Percentiles rank a stretch among this genome's conserved stretches.
These are phyloP conservation scores for Melanotaenia duboulayi DNA, from an alignment of 2,113 vertebrate species.

Conservation along the genomic window DNA sequence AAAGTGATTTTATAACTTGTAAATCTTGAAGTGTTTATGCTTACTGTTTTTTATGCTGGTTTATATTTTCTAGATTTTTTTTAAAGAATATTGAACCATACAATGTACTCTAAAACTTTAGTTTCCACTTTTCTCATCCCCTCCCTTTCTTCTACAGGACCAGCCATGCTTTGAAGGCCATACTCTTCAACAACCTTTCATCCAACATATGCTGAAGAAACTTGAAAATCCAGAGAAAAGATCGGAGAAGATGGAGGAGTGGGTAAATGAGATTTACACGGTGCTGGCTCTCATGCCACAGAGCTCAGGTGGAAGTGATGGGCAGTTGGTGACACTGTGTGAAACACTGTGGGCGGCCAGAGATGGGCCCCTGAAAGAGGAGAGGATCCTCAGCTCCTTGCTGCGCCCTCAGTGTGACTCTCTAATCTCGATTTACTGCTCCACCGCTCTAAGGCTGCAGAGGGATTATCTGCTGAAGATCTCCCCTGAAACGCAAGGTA, in stretches of 20 bases:
- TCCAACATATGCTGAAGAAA: conserved; percentile 84
- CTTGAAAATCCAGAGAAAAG: conserved; percentile 62
- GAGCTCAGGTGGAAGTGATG: conserved; percentile 67
- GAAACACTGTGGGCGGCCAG: conserved; percentile 86
- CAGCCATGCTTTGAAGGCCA: conserved; percentile 52
- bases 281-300: conserved; percentile 85
- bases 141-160: conserved; percentile 66
- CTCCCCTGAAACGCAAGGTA: conserved; percentile 82
- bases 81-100: neutral
- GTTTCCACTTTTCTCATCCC: neutral
- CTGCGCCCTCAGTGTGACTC: conserved; percentile 81
- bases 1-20: too few relatives aligned
- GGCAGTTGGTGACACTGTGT: conserved; percentile 85
- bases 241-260: conserved; percentile 48
- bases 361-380: conserved; percentile 84
- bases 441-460: conserved; percentile 81
- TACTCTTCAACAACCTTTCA: conserved; percentile 84
- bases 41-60: too few relatives aligned
- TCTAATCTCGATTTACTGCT: conserved; percentile 84
- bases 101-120: neutral
- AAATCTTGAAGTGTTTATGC: too few relatives aligned
- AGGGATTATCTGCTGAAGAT: conserved; percentile 81
- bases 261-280: conserved; percentile 83
- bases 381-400: conserved; percentile 87
- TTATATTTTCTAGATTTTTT: too few relatives aligned